A percentile compares a stretch with the other conserved stretches of the same genome.
These are phyloP conservation scores for Meloe dianella DNA, from an alignment of 2,888 invertebrate genomes.

Conservation along the genomic window DNA sequence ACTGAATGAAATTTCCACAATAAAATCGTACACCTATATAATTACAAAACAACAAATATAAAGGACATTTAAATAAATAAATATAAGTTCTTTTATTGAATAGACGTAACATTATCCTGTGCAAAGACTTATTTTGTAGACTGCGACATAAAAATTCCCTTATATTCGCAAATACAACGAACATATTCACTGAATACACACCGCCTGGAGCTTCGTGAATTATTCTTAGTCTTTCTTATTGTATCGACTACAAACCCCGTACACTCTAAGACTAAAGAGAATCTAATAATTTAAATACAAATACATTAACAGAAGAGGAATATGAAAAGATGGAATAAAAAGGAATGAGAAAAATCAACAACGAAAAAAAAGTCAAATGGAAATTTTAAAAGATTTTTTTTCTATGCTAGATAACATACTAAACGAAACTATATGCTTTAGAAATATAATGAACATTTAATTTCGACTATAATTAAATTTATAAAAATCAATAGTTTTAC, in stretches of 20 bases:
- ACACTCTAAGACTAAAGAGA: conserved; percentile 2
- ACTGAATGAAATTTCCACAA: conserved; percentile 25
- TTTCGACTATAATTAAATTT: too few species aligned
- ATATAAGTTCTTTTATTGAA: conserved; percentile 13
- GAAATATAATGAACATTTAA: too few species aligned
- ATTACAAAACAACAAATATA: too few species aligned
- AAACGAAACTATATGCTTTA: too few species aligned
- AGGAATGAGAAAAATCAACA: too few species aligned
- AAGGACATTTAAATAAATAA: conserved; percentile 7
- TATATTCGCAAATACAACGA: neutral
- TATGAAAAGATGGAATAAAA: neutral
- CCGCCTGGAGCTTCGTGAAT: conserved; percentile 19
- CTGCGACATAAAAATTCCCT: conserved; percentile 2
- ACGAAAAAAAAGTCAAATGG: too few species aligned
- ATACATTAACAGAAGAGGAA: neutral
- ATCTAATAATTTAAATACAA: conserved; percentile 21
- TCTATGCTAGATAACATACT: too few species aligned
- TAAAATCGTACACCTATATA: conserved; percentile 14
- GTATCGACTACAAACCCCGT: neutral
- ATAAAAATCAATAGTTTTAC: too few species aligned
- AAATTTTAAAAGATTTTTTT: too few species aligned
- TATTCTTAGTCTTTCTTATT: conserved; percentile 21
- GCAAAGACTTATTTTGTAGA: neutral
- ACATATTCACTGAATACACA: conserved; percentile 12
- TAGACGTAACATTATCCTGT: neutral